Evolutionary conservation across 2,888 invertebrate species (phyloP).

Genomic region (Lasioglossum vierecki): DNA sequence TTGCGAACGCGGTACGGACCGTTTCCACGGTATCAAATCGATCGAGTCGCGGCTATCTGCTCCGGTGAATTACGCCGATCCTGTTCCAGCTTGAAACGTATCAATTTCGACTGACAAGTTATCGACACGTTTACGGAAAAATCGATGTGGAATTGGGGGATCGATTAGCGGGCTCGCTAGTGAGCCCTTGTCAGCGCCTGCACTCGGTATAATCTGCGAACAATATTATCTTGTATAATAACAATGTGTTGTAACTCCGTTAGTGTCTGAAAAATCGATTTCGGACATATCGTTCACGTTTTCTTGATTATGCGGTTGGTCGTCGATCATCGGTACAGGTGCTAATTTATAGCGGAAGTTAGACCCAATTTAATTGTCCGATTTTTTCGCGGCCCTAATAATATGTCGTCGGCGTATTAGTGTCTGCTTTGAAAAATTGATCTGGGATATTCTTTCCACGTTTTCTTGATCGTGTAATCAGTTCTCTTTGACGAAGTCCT

Average conservation of each 20-base stretch:
- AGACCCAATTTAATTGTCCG: background rate
- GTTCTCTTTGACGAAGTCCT: background rate
- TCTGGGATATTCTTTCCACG: background rate
- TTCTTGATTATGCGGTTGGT: background rate
- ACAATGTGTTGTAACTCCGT: background rate
- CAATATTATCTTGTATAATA: background rate
- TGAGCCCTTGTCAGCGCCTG: background rate
- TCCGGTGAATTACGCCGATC: conserved; percentile 36
- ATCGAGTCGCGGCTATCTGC: conserved; percentile 42
- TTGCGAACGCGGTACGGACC: conserved; percentile 40
- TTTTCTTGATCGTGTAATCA: background rate
- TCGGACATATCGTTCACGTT: background rate
- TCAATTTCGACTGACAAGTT: conserved; percentile 44
- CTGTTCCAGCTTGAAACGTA: conserved; percentile 35
- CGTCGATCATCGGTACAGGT: background rate
- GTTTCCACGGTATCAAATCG: conserved; percentile 42
- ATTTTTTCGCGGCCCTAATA: background rate
- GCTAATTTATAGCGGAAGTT: background rate
- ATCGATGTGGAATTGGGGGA: background rate
- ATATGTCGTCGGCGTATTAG: background rate
- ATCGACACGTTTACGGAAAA: conserved; percentile 37
- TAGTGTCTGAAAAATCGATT: background rate
- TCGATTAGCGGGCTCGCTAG: background rate
- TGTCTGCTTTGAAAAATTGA: background rate
- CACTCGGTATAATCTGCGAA: background rate